These are phyloP conservation scores for Hippocampus barbouri DNA, from an alignment of 2,113 vertebrate species.

Conservation along the genomic window DNA sequence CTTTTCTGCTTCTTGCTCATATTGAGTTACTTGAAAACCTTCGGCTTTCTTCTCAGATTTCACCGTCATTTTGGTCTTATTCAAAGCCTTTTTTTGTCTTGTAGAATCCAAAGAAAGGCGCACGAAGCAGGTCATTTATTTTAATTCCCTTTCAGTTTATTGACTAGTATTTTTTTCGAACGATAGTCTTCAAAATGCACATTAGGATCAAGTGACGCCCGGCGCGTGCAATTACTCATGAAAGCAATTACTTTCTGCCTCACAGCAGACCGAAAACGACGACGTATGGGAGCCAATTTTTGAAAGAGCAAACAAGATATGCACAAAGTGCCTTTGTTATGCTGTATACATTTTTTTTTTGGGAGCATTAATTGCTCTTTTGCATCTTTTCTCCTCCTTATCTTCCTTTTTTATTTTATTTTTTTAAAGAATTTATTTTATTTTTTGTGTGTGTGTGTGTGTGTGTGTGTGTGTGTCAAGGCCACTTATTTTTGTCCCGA, in stretches of 20 bases:
- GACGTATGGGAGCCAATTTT: background rate
- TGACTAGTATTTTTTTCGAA: background rate
- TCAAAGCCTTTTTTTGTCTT: slow-evolving; percentile 1
- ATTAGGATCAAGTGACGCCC: slow-evolving; percentile 14
- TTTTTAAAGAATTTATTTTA: too few relatives aligned
- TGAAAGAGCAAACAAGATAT: background rate
- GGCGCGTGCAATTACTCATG: slow-evolving; percentile 25
- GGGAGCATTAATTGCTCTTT: background rate
- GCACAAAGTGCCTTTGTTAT: background rate
- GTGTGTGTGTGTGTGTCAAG: background rate
- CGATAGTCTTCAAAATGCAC: slow-evolving; percentile 3
- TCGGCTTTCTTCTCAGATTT: background rate
- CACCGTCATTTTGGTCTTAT: background rate
- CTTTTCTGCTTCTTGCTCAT: background rate
- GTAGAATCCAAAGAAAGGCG: background rate
- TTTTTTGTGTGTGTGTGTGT: slow-evolving; percentile 2
- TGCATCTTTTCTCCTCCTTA: slow-evolving; percentile 3
- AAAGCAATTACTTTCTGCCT: background rate
- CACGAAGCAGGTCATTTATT: background rate
- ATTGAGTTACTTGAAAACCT: background rate
- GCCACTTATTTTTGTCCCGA: slow-evolving; percentile 40
- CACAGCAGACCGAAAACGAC: background rate
- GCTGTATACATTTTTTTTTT: background rate
- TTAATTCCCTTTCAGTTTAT: background rate
- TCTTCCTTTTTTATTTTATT: slow-evolving; percentile 9